phyloP scores from a whole-genome alignment of 2,888 invertebrate genomes.

The Drosophila buzzatii region DNA sequence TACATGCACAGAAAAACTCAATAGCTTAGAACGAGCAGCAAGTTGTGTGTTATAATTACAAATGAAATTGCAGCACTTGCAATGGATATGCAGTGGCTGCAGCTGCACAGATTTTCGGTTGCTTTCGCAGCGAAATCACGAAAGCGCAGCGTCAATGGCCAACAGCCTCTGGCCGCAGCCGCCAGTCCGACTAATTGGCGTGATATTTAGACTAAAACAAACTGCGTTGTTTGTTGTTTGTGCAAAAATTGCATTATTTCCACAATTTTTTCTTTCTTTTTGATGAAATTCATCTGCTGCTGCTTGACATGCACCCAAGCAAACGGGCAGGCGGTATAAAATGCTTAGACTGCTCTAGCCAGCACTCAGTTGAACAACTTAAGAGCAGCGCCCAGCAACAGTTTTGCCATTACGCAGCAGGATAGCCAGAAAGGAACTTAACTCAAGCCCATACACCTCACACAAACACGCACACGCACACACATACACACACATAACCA shows the following conservation, averaged over 20 bases:
- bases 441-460: slow-evolving; percentile 20
- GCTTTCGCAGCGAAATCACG: slow-evolving; percentile 75
- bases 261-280: slow-evolving; percentile 10
- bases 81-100: slow-evolving; percentile 23
- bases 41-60: slow-evolving; percentile 62
- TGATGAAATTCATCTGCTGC: slow-evolving; percentile 56
- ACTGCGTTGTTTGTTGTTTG: slow-evolving; percentile 37
- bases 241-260: slow-evolving; percentile 7
- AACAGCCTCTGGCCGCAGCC: slow-evolving; percentile 31
- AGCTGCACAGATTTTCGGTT: slow-evolving; percentile 46
- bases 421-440: slow-evolving; percentile 40
- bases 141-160: slow-evolving; percentile 72
- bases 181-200: slow-evolving; percentile 69
- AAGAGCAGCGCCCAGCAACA: slow-evolving; percentile 61
- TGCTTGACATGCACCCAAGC: slow-evolving; percentile 69
- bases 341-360: slow-evolving; percentile 73
- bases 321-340: slow-evolving; percentile 76
- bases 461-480: slow-evolving; percentile 11
- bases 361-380: slow-evolving; percentile 76
- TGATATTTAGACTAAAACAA: slow-evolving; percentile 83
- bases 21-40: slow-evolving; percentile 79
- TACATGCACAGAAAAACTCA: slow-evolving; percentile 67
- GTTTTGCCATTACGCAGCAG: slow-evolving; percentile 45
- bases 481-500: slow-evolving; percentile 14
- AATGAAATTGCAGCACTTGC: slow-evolving; percentile 54